Evolutionary conservation across 2,113 vertebrate genomes (phyloP), one percentile per base, ranked within the genome.

Genomic region (Polypterus senegalus): DNA sequence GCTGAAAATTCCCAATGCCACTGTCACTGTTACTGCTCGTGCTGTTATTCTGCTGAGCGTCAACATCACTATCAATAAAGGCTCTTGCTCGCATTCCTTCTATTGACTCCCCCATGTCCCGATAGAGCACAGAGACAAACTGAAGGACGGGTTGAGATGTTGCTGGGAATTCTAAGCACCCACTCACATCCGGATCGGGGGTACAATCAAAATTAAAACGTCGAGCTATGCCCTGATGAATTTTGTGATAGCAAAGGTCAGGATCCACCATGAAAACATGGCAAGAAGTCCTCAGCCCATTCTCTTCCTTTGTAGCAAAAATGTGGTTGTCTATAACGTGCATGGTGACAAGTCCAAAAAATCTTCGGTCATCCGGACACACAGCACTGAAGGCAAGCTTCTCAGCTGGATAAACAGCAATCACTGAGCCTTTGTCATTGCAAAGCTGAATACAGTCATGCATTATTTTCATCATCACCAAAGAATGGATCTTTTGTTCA

Each of bases 201-300:
- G 96, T 99, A 66, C 96, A 99, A 65, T 86, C 87, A 48, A 99
- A 88, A 48, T 90, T 89, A 53, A 99, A 99, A 44, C 92, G 87
- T 46, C 82, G 79, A 3, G 93, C 89, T 1, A 99, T 80, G 8
- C 92, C 89, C 56, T 87, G 82, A 65, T 99, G 95, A 65, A 94
- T 80, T 86, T 91, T 90, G 73, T 99, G 96, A 60, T 83, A 85
- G 74, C 93, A 98, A 9, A 99, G 77, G 65, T 97, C 95, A 0
- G 96, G 94, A 65, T 99, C 95, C 73, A 97, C 96, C 67, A 97
- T 93, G 67, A 99, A 99, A 61, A 98, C 96, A 0, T 99, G 96
- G 67, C 96, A 99, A 54, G 96, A 99, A 0, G 94, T 99, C 69
- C 95, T 87, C 73, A 97, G 66, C 61, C 79, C 54, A 0, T 86